phyloP scores from a whole-genome alignment of 2,797 vertebrate species.

The Eremophila alpestris region DNA sequence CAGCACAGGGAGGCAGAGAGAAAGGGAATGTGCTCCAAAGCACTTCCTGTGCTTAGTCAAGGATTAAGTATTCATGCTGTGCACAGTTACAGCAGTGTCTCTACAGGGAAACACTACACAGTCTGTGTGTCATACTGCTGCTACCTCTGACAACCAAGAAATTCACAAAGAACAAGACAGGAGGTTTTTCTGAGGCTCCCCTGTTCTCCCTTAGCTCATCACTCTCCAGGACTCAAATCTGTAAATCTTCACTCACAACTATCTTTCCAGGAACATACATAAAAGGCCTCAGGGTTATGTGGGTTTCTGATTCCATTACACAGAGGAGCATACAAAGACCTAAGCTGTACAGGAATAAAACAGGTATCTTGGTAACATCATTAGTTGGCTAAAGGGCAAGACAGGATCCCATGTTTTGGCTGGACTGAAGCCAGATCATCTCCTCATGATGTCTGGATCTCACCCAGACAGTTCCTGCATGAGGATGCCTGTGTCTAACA shows the following conservation, averaged over 20 bases:
- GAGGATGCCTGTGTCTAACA: not conserved
- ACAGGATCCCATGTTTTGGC: not conserved
- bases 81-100: not conserved
- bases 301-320: not conserved
- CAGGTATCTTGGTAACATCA: not conserved
- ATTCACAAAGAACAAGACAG: not conserved
- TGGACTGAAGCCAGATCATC: not conserved
- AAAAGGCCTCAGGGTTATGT: not conserved
- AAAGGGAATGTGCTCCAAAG: not conserved
- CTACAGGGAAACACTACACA: not conserved
- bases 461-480: not conserved
- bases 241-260: not conserved
- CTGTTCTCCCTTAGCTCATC: not conserved
- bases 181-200: not conserved
- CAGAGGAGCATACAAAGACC: not conserved
- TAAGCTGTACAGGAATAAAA: not conserved
- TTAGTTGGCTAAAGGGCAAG: not conserved
- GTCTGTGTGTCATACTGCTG: not conserved
- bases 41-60: not conserved
- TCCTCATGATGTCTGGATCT: too few relatives aligned
- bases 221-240: not conserved
- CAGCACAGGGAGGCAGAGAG: not conserved
- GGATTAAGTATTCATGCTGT: not conserved
- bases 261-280: not conserved
- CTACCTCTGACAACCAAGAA: not conserved